These are phyloP conservation scores for Riparia riparia DNA, from an alignment of 2,113 vertebrate genomes.

Conservation along the genomic window DNA sequence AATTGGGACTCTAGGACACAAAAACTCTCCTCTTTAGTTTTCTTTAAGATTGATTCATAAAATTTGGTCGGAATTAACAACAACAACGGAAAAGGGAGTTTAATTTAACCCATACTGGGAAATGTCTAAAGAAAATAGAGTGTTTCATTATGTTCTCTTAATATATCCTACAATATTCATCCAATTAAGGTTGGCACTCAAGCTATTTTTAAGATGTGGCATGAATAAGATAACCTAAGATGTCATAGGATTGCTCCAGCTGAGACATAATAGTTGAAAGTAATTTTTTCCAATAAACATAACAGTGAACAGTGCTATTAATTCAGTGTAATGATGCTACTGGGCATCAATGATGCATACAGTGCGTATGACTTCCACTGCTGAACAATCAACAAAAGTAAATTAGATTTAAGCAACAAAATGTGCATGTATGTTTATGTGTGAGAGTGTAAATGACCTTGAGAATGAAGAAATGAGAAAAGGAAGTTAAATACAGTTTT, in stretches of 20 bases:
- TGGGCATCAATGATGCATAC: too few species aligned
- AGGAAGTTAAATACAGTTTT: conserved; percentile 28
- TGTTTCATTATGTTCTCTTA: conserved; percentile 34
- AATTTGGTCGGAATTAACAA: conserved; percentile 12
- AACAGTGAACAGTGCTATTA: conserved; percentile 42
- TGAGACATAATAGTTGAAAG: conserved; percentile 47
- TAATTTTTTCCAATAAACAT: conserved; percentile 51
- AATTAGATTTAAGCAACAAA: conserved; percentile 42
- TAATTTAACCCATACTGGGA: conserved; percentile 43
- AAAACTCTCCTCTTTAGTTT: background rate
- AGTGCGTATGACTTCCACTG: conserved; percentile 2
- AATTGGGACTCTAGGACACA: background rate
- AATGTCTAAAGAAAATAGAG: conserved; percentile 2
- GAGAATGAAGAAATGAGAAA: background rate
- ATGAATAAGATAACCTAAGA: conserved; percentile 29
- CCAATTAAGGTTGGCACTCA: conserved; percentile 39
- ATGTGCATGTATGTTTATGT: background rate
- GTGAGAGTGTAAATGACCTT: conserved; percentile 34
- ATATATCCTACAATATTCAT: conserved; percentile 17
- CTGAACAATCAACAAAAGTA: conserved; percentile 57
- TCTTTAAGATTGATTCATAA: background rate
- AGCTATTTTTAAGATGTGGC: conserved; percentile 42
- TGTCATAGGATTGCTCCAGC: conserved; percentile 33
- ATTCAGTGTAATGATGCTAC: conserved; percentile 30
- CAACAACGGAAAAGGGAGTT: background rate